A percentile compares a stretch with the other conserved stretches of the same genome.
Evolutionary conservation across 2,888 invertebrate genomes (phyloP).

Genomic region (Drosophila paucipuncta): DNA sequence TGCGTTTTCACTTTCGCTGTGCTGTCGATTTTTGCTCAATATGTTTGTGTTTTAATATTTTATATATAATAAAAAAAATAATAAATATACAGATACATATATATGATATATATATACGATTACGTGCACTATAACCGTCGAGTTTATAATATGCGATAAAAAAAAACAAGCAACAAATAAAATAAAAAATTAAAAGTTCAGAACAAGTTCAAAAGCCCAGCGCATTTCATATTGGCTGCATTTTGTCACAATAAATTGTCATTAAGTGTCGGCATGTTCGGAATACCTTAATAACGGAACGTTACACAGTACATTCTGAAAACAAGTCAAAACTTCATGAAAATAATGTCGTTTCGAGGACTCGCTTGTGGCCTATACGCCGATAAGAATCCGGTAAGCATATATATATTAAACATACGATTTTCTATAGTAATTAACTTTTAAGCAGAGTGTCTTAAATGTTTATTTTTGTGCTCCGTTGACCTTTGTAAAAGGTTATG

Average conservation of each 20-base stretch:
- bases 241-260: conserved; percentile 48
- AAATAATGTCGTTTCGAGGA: conserved; percentile 85
- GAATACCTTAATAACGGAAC: conserved; percentile 9
- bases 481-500: conserved; percentile 41
- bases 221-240: conserved; percentile 1
- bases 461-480: not conserved
- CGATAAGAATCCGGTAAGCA: conserved; percentile 87
- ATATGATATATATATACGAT: not conserved
- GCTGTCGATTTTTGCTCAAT: conserved; percentile 28
- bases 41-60: conserved; percentile 7
- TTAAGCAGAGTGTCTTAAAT: not conserved
- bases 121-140: not conserved
- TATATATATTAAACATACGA: not conserved
- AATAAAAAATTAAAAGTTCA: conserved; percentile 20
- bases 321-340: conserved; percentile 24
- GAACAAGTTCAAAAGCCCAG: conserved; percentile 60
- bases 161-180: not conserved
- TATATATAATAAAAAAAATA: not conserved
- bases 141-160: not conserved
- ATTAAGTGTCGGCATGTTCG: conserved; percentile 39
- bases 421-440: not conserved
- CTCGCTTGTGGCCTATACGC: conserved; percentile 88
- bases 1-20: conserved; percentile 71
- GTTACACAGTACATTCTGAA: not conserved
- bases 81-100: not conserved